These are phyloP conservation scores for Aleadryas rufinucha DNA, from an alignment of 2,113 vertebrate species.

Conservation along the genomic window DNA sequence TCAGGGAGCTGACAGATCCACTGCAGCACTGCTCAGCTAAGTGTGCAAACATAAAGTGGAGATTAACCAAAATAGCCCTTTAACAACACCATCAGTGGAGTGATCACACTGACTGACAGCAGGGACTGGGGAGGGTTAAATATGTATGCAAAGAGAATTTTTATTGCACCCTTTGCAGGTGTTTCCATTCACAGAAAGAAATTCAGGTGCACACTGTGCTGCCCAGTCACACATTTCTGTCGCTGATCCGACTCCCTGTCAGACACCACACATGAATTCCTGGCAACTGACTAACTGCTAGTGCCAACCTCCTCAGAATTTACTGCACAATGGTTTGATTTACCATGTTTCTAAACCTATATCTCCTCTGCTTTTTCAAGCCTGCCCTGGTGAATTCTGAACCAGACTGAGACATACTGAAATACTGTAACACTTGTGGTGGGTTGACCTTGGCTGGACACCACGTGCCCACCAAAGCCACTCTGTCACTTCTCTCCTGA, in stretches of 20 bases:
- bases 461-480: not conserved
- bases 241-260: not conserved
- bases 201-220: not conserved
- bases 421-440: fast-evolving
- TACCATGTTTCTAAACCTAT: not conserved
- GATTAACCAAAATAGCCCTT: constrained; percentile 6
- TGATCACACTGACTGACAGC: not conserved
- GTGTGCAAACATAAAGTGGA: not conserved
- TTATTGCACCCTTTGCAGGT: not conserved
- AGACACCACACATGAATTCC: not conserved
- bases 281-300: not conserved
- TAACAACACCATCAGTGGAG: not conserved
- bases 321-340: not conserved
- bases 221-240: not conserved
- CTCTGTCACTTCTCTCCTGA: not conserved
- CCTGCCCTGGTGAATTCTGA: not conserved
- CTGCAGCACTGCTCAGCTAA: not conserved
- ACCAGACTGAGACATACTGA: fast-evolving
- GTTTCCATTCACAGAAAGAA: not conserved
- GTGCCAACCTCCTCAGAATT: not conserved
- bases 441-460: not conserved
- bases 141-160: not conserved
- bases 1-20: not conserved
- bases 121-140: not conserved
- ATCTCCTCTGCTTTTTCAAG: not conserved